Evolutionary conservation across 2,888 invertebrate genomes (phyloP), one percentile per base, ranked within the genome.

Genomic region (Belgica antarctica): DNA sequence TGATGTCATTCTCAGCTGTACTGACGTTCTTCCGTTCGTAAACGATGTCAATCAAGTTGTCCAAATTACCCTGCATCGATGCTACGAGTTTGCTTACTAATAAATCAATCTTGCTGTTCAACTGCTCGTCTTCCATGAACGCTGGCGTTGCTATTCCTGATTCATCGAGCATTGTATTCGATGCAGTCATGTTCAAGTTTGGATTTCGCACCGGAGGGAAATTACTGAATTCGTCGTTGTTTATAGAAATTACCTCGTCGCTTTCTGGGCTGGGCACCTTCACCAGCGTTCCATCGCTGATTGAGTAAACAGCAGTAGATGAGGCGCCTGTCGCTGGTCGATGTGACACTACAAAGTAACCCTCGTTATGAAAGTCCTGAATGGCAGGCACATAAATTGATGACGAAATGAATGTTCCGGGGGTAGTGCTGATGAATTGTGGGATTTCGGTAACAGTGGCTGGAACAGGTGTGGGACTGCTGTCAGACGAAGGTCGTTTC

Each of bases 131-230:
- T 76, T 91, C 90, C 10, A 86, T 80, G 78, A 92, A 90, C 0
- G 85, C 82, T 0, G 92, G 92, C 0, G 91, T 91, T 0, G 90
- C 88, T 8, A 90, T 85, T 65, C 90, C 89, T 36, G 84, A 81
- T 27, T 84, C 80, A 61, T 83, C 84, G 61, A 83, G 83, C 1
- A 84, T 83, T 2, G 83, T 81, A 73, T 84, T 79, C 0, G 85
- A 81, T 0, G 83, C 82, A 0, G 89, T 88, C 74, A 87, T 86
- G 72, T 92, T 92, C 0, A 91, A 80, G 80, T 91, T 88, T 0
- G 92, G 92, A 77, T 92, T 91, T 61, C 92, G 83, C 0, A 92
- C 92, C 0, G 92, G 92, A 15, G 92, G 92, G 81, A 93, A 93
- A 74, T 91, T 91, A 34, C 87, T 87, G 22, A 87, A 79, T 72